These are phyloP conservation scores for Pungitius pungitius DNA, from an alignment of 2,113 vertebrate genomes.

Conservation along the genomic window DNA sequence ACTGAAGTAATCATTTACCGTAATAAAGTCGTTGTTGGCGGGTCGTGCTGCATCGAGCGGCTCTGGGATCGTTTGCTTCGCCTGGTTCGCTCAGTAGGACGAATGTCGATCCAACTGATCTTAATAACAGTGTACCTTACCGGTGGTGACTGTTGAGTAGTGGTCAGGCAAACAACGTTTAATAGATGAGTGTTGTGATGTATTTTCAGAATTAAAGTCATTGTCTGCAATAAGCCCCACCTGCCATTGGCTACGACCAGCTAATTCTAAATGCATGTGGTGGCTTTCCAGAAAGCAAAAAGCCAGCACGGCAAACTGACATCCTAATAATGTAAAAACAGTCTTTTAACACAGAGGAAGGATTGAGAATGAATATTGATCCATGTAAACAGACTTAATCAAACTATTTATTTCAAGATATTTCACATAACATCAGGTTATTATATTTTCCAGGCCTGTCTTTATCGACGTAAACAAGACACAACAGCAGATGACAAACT, in stretches of 20 bases:
- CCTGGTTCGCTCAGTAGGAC: constrained; percentile 1
- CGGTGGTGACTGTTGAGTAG: neutral
- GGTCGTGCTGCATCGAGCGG: neutral
- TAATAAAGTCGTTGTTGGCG: neutral
- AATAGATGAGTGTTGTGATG: neutral
- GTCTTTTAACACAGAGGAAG: neutral
- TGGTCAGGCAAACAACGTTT: neutral
- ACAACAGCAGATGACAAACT: neutral
- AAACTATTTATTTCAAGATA: neutral
- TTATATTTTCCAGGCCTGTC: neutral
- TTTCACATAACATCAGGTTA: neutral
- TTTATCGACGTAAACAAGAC: neutral
- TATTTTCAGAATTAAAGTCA: neutral
- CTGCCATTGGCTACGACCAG: neutral
- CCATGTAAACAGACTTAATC: neutral
- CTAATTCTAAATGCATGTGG: neutral
- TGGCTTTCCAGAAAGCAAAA: neutral
- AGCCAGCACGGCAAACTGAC: neutral
- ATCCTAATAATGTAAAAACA: neutral
- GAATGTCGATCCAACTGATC: constrained; percentile 38
- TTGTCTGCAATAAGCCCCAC: neutral
- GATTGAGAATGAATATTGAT: neutral
- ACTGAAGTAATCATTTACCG: neutral
- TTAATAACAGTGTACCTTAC: neutral
- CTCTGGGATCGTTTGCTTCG: constrained; percentile 59